Evolutionary conservation across 2,888 invertebrate genomes (phyloP).

Genomic region (Octodonta nipae): DNA sequence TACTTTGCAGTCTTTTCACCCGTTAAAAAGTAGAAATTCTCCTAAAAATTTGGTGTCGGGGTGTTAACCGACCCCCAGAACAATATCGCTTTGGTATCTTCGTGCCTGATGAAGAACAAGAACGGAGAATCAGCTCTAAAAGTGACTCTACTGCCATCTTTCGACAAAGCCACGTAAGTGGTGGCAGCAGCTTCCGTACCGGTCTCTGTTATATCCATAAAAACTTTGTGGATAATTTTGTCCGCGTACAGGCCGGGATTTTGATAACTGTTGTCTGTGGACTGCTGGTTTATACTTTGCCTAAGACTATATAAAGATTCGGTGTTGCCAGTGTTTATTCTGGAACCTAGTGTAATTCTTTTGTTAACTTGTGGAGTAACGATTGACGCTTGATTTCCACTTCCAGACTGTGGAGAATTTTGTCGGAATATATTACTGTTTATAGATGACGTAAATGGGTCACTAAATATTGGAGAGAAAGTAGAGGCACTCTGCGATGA

Average conservation of each 20-base stretch:
- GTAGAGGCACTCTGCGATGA: constrained; percentile 7
- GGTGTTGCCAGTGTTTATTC: constrained; percentile 21
- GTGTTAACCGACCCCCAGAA: constrained; percentile 58
- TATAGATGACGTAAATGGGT: constrained; percentile 17
- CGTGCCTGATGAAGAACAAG: constrained; percentile 58
- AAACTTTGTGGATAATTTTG: constrained; percentile 52
- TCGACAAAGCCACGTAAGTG: constrained; percentile 43
- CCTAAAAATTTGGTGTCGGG: constrained; percentile 38
- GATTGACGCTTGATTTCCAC: constrained; percentile 9
- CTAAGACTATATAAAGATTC: constrained; percentile 26
- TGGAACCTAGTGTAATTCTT: constrained; percentile 24
- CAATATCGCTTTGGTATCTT: constrained; percentile 48
- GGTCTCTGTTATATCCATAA: constrained; percentile 50
- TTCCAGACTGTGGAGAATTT: constrained; percentile 16
- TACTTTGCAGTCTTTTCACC: no score
- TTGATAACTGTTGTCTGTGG: constrained; percentile 37
- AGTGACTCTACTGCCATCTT: constrained; percentile 41
- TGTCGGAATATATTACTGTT: constrained; percentile 24
- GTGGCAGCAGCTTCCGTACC: constrained; percentile 62
- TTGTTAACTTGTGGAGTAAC: no score
- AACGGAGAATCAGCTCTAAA: constrained; percentile 57
- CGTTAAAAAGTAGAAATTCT: no score
- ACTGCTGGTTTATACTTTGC: constrained; percentile 24
- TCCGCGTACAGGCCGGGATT: constrained; percentile 53
- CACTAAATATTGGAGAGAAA: constrained; percentile 20